phyloP scores from a whole-genome alignment of 2,797 vertebrate genomes.

The Rhinatrema bivittatum region DNA sequence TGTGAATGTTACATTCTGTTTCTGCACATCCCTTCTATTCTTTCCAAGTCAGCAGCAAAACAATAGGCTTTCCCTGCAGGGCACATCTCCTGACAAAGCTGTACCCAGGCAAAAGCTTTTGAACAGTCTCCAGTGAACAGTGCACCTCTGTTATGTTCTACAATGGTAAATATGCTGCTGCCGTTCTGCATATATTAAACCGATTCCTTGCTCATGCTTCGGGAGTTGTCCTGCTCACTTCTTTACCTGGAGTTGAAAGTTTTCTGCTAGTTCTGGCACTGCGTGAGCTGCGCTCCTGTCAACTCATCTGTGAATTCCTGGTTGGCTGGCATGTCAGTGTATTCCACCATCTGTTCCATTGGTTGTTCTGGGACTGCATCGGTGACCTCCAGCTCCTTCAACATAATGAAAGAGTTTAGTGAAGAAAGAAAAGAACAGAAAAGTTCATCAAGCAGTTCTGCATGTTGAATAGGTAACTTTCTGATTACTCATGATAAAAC shows the following conservation, averaged over 20 bases:
- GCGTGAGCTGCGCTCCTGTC: conserved; percentile 56
- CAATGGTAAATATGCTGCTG: no score
- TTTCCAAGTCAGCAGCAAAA: no score
- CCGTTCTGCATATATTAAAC: no score
- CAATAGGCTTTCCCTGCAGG: no score
- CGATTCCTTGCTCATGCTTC: not conserved
- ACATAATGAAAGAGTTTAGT: not conserved
- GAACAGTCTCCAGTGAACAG: no score
- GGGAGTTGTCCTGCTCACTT: not conserved
- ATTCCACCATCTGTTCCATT: conserved; percentile 63
- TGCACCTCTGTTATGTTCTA: no score
- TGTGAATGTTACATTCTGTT: no score
- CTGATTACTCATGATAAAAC: no score
- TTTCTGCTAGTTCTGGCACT: conserved; percentile 69
- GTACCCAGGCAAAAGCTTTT: no score
- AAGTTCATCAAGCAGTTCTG: fast-evolving
- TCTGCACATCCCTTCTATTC: no score
- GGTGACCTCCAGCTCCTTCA: conserved; percentile 56
- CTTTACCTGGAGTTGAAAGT: conserved; percentile 82
- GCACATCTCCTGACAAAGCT: no score
- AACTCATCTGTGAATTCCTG: conserved; percentile 71
- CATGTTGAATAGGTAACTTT: not conserved
- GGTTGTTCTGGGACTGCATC: conserved; percentile 58
- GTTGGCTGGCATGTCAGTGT: conserved; percentile 75
- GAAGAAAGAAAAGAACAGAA: not conserved